These are phyloP conservation scores for silkworm (Bombyx mori) DNA, from an alignment of 1,140 invertebrate genomes.

Conservation along the genomic window ASM3026992v2 NC_085116.1:12466501-12467000, in stretches of 20 bases:
- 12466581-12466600: conserved; percentile 67
- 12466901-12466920: too few relatives aligned
- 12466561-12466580: conserved; percentile 55
- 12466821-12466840: too few relatives aligned
- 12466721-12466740: conserved; percentile 46
- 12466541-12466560: conserved; percentile 52
- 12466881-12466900: too few relatives aligned
- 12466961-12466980: too few relatives aligned
- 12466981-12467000: too few relatives aligned
- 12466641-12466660: conserved; percentile 50
- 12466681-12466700: conserved; percentile 52
- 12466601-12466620: conserved; percentile 54
- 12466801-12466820: too few relatives aligned
- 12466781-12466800: too few relatives aligned
- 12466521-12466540: conserved; percentile 39
- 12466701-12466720: conserved; percentile 54
- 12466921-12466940: too few relatives aligned
- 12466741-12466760: conserved; percentile 46
- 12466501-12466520: too few relatives aligned
- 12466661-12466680: conserved; percentile 38
- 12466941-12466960: too few relatives aligned
- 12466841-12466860: too few relatives aligned
- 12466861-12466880: too few relatives aligned
- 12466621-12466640: conserved; percentile 61
- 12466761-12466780: conserved; percentile 27